These are phyloP conservation scores for Suricata suricatta DNA, from an alignment of 2,113 vertebrate species.

Conservation along the genomic window DNA sequence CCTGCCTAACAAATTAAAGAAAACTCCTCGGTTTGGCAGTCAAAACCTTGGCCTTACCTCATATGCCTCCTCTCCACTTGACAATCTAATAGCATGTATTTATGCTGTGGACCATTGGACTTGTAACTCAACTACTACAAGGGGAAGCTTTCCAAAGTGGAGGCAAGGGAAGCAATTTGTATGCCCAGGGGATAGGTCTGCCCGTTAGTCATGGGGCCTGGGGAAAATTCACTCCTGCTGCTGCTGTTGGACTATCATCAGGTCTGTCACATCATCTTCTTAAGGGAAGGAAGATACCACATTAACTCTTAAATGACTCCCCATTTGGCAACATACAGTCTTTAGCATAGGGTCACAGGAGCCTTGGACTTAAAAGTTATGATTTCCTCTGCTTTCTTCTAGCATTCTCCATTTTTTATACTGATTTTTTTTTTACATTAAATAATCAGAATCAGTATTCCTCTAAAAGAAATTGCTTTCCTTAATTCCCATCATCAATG, in stretches of 20 bases:
- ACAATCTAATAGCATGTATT: background rate
- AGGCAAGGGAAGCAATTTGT: background rate
- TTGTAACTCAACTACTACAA: background rate
- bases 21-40: background rate
- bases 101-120: background rate
- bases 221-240: background rate
- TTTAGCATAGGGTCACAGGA: background rate
- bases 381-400: background rate
- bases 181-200: background rate
- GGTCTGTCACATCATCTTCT: background rate
- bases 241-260: background rate
- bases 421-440: background rate
- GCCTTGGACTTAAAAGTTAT: background rate
- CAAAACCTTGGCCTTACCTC: background rate
- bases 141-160: background rate
- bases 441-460: background rate
- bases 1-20: background rate
- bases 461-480: background rate
- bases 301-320: background rate
- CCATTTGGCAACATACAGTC: background rate
- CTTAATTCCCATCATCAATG: background rate
- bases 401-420: background rate
- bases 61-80: background rate
- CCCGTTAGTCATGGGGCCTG: background rate
- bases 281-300: background rate